A percentile compares a stretch with the other conserved stretches of the same genome.
Conservation (phyloP, 1,140 invertebrate genomes). For the Drosophila persimilis region DNA sequence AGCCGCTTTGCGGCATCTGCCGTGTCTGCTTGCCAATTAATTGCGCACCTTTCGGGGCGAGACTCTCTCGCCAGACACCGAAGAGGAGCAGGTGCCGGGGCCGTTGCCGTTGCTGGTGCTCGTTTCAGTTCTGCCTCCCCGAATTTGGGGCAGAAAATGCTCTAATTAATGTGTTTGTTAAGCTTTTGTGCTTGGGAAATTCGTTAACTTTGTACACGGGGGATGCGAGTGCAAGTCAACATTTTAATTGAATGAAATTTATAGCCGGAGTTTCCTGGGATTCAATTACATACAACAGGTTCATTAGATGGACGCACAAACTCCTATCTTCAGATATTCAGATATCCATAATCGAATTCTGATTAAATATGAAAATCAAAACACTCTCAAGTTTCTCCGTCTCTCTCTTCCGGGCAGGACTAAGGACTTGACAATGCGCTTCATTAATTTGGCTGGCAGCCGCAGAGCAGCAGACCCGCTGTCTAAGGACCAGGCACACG, state of each 20-base stretch:
- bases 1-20: constrained; percentile 24
- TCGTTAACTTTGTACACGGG: constrained; percentile 51
- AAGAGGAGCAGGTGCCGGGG: constrained; percentile 5
- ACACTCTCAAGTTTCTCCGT: constrained; percentile 1
- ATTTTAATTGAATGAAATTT: constrained; percentile 74
- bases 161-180: constrained; percentile 78
- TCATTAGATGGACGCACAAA: constrained; percentile 30
- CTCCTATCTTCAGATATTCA: not conserved
- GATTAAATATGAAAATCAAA: constrained; percentile 22
- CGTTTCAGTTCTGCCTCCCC: not conserved
- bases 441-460: constrained; percentile 60
- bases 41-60: constrained; percentile 51
- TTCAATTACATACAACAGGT: constrained; percentile 56
- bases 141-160: constrained; percentile 38
- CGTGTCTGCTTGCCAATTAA: constrained; percentile 62
- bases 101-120: no score
- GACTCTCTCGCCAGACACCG: constrained; percentile 3
- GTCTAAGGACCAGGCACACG: constrained; percentile 38
- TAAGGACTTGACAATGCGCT: constrained; percentile 55
- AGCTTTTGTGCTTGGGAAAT: constrained; percentile 61
- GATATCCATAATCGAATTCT: constrained; percentile 15
- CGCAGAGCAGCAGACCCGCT: constrained; percentile 22
- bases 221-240: constrained; percentile 49
- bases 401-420: constrained; percentile 13
- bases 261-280: constrained; percentile 33